These are phyloP conservation scores for Lucilia sericata DNA, from an alignment of 1,140 invertebrate genomes.

Conservation along the genomic window DNA sequence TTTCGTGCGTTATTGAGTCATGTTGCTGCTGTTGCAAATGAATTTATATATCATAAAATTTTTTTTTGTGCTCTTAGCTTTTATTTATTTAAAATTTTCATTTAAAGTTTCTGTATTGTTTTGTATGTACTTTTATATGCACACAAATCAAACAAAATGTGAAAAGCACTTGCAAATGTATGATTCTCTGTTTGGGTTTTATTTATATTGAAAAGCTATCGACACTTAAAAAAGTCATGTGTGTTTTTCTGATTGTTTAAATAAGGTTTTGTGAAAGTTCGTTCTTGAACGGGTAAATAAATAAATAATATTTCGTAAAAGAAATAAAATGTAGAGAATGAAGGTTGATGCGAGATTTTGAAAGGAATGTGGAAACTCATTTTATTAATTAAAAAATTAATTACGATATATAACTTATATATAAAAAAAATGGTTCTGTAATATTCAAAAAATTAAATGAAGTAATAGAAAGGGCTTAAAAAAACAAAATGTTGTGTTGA, in stretches of 20 bases:
- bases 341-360: background rate
- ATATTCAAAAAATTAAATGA: too few species aligned
- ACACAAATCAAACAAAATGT: background rate
- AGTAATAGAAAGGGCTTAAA: too few species aligned
- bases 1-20: background rate
- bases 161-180: background rate
- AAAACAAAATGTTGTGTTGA: too few species aligned
- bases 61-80: background rate
- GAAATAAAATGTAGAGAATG: background rate
- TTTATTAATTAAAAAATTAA: background rate
- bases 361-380: background rate
- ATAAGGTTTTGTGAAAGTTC: background rate
- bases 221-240: background rate
- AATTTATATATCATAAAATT: background rate
- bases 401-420: too few species aligned
- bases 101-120: constrained; percentile 1
- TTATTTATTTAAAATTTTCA: constrained; percentile 9
- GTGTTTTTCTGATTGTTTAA: background rate
- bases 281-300: background rate
- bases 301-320: background rate
- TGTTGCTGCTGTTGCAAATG: background rate
- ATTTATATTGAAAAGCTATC: background rate
- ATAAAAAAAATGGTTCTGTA: too few species aligned
- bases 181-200: background rate
- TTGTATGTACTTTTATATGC: background rate